These are phyloP conservation scores for Sus scrofa DNA, from an alignment of 2,113 vertebrate genomes.

Conservation along the genomic window DNA sequence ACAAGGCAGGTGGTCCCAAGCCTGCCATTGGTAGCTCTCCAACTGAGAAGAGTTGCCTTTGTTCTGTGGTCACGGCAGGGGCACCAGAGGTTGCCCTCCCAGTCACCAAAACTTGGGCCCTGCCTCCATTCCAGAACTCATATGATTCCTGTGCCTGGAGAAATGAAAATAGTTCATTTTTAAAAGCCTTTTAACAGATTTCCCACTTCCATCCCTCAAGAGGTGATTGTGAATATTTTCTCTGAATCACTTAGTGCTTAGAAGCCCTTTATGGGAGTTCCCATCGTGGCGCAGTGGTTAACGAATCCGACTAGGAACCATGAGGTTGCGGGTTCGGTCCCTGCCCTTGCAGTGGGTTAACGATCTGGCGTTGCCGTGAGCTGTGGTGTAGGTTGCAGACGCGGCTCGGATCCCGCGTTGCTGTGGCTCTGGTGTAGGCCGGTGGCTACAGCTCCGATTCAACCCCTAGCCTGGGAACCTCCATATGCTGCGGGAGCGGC, in stretches of 20 bases:
- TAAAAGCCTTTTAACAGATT: neutral
- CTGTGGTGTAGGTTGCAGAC: too few relatives aligned
- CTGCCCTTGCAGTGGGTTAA: too few relatives aligned
- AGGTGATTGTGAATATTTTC: neutral
- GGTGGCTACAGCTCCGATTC: too few relatives aligned
- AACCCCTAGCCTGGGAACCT: too few relatives aligned
- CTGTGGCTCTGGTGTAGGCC: too few relatives aligned
- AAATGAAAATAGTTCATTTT: constrained; percentile 1
- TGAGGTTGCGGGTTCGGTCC: too few relatives aligned
- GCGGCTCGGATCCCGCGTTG: too few relatives aligned
- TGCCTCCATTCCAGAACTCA: neutral
- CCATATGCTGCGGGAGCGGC: too few relatives aligned
- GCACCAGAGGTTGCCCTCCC: neutral
- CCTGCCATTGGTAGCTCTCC: neutral
- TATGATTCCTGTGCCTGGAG: neutral
- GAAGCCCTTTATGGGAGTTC: neutral
- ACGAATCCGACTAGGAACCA: too few relatives aligned
- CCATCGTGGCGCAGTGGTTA: too few relatives aligned
- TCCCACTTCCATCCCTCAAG: too few relatives aligned
- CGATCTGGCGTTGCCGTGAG: too few relatives aligned
- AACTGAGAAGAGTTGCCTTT: neutral
- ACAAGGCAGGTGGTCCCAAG: neutral
- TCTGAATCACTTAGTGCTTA: constrained; percentile 32
- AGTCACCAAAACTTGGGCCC: neutral
- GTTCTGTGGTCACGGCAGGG: neutral